Evolutionary conservation across 1,140 invertebrate species (phyloP).

Genomic region (Trichomalopsis sarcophagae): DNA sequence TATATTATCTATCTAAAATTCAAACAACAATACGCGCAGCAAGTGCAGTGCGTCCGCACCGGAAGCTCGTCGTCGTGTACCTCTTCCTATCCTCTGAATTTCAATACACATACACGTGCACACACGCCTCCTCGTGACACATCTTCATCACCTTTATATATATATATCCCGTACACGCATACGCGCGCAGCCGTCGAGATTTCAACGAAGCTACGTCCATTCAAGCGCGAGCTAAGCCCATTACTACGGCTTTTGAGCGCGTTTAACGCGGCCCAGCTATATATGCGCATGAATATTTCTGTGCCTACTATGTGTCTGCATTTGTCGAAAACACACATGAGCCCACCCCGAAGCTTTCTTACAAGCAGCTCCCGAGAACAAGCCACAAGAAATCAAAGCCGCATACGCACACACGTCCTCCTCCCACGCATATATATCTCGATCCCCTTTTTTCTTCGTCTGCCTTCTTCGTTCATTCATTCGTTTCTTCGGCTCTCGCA

Average conservation of each 20-base stretch:
- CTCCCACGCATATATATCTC: slow-evolving; percentile 29
- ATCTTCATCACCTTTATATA: slow-evolving; percentile 38
- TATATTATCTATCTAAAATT: slow-evolving; percentile 34
- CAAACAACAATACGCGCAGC: slow-evolving; percentile 10
- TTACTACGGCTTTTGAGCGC: neutral
- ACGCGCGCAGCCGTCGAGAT: neutral
- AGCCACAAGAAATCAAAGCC: slow-evolving; percentile 47
- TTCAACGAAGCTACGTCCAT: neutral
- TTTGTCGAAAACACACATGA: slow-evolving; percentile 20
- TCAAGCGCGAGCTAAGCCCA: neutral
- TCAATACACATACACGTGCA: neutral
- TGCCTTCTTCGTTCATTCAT: slow-evolving; percentile 38
- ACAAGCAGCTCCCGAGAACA: slow-evolving; percentile 29
- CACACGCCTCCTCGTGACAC: slow-evolving; percentile 12
- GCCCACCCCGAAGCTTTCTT: slow-evolving; percentile 32
- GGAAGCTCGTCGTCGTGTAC: slow-evolving; percentile 14
- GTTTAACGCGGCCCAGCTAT: neutral
- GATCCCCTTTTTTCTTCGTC: slow-evolving; percentile 52
- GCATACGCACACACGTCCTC: neutral
- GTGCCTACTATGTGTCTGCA: neutral
- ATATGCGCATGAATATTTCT: neutral
- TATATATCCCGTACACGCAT: neutral
- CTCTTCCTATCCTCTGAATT: slow-evolving; percentile 9
- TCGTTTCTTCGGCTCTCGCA: neutral
- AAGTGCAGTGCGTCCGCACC: neutral